These are phyloP conservation scores for Gadopsis marmoratus DNA, from an alignment of 2,797 vertebrate genomes.

Conservation along the genomic window DNA sequence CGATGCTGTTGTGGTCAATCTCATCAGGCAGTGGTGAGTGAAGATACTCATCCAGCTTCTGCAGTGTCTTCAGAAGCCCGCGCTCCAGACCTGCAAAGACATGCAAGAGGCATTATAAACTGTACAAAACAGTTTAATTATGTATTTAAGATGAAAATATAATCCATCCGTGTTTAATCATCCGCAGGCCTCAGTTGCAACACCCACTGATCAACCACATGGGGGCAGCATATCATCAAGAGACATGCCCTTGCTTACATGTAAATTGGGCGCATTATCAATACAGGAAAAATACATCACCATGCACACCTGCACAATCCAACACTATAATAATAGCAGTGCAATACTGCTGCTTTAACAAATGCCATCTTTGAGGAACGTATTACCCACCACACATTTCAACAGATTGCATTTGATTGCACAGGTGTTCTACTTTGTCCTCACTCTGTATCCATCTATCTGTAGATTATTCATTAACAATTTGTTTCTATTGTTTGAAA, in stretches of 20 bases:
- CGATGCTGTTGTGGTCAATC: conserved; percentile 97
- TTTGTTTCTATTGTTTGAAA: conserved; percentile 37
- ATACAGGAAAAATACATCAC: background rate
- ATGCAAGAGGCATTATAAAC: accelerated
- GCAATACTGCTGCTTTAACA: background rate
- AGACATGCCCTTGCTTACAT: background rate
- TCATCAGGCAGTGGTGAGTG: conserved; percentile 94
- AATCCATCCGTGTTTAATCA: too few relatives aligned
- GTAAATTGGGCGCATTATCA: background rate
- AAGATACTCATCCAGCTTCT: conserved; percentile 97
- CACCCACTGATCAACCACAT: conserved; percentile 60
- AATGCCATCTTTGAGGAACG: background rate
- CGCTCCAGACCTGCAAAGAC: conserved; percentile 88
- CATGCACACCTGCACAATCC: background rate
- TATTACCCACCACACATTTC: background rate
- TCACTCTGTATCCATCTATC: background rate
- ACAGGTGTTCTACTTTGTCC: background rate
- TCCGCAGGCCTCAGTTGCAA: conserved; percentile 1
- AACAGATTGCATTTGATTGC: conserved; percentile 3
- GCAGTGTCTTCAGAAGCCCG: conserved; percentile 94
- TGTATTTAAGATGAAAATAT: too few relatives aligned
- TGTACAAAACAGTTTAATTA: background rate
- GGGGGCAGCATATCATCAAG: conserved; percentile 74
- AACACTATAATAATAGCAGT: background rate
- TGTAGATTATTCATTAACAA: conserved; percentile 29